These are phyloP conservation scores for Caerostris darwini DNA, from an alignment of 1,140 invertebrate genomes.

Conservation along the genomic window DNA sequence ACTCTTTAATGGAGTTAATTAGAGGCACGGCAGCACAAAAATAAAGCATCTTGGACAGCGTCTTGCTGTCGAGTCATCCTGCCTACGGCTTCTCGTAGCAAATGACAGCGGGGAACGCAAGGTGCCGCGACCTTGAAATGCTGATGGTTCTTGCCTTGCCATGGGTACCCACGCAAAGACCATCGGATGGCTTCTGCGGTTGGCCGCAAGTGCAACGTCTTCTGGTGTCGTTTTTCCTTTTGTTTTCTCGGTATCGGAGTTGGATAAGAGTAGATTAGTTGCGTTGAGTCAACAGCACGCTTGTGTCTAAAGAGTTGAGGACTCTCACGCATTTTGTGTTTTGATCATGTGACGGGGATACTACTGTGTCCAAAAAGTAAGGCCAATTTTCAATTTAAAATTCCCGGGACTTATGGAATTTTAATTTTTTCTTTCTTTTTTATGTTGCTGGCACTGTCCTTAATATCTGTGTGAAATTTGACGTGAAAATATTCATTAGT, in stretches of 20 bases:
- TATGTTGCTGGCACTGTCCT: too few species aligned
- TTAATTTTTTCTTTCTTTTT: too few species aligned
- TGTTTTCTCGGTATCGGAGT: neutral
- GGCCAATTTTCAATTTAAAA: too few species aligned
- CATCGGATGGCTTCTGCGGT: neutral
- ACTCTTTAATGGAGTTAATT: constrained; percentile 20
- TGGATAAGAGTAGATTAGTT: constrained; percentile 10
- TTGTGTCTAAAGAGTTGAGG: neutral
- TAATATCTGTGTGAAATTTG: too few species aligned
- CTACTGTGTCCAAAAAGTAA: too few species aligned
- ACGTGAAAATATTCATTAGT: too few species aligned
- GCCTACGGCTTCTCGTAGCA: neutral
- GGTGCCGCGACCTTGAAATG: constrained; percentile 27
- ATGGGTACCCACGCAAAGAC: neutral
- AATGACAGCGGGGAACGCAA: constrained; percentile 4
- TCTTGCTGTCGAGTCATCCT: neutral
- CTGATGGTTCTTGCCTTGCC: neutral
- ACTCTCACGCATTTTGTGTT: neutral
- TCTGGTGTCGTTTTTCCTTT: neutral
- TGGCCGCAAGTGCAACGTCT: constrained; percentile 17
- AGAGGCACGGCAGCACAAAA: neutral
- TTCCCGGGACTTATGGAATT: too few species aligned
- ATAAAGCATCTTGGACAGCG: constrained; percentile 1
- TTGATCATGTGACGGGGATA: neutral
- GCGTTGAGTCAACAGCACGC: neutral